phyloP scores from a whole-genome alignment of 2,797 vertebrate species.

The Cyclura pinguis region DNA sequence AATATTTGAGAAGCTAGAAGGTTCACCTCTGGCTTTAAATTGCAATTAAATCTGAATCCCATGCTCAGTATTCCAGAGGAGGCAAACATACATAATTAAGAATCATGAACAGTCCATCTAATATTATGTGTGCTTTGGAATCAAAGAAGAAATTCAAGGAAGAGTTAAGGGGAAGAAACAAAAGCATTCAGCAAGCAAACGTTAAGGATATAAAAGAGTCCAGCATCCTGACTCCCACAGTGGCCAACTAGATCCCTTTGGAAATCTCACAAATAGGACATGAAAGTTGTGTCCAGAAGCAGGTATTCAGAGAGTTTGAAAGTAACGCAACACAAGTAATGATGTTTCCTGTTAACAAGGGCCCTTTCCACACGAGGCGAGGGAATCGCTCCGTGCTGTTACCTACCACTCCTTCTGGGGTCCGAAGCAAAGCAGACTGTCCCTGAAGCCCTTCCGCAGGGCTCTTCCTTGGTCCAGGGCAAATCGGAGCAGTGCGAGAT shows the following conservation, averaged over 20 bases:
- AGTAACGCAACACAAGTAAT: too few species aligned
- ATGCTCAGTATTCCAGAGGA: neutral
- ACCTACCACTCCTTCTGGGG: too few species aligned
- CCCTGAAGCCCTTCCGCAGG: too few species aligned
- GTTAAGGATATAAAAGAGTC: neutral
- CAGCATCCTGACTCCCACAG: neutral
- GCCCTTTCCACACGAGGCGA: too few species aligned
- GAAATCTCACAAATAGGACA: neutral
- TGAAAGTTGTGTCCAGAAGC: neutral
- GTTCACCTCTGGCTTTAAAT: neutral
- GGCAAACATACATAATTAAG: neutral
- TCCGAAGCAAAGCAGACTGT: too few species aligned
- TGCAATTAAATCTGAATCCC: constrained; percentile 5
- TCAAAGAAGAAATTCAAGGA: neutral
- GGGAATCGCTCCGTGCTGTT: too few species aligned
- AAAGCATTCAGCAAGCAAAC: neutral
- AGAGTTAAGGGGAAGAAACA: too few species aligned
- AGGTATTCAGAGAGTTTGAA: too few species aligned
- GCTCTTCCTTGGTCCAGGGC: too few species aligned
- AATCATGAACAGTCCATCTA: neutral
- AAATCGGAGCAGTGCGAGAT: too few species aligned
- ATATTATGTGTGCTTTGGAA: neutral
- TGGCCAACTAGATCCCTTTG: neutral
- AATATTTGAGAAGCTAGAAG: neutral
- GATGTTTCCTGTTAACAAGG: too few species aligned